Percentiles rank a stretch among this genome's conserved stretches.
Evolutionary conservation across 2,888 invertebrate genomes (phyloP).

Genomic region (Drosophila parthenogenetica): DNA sequence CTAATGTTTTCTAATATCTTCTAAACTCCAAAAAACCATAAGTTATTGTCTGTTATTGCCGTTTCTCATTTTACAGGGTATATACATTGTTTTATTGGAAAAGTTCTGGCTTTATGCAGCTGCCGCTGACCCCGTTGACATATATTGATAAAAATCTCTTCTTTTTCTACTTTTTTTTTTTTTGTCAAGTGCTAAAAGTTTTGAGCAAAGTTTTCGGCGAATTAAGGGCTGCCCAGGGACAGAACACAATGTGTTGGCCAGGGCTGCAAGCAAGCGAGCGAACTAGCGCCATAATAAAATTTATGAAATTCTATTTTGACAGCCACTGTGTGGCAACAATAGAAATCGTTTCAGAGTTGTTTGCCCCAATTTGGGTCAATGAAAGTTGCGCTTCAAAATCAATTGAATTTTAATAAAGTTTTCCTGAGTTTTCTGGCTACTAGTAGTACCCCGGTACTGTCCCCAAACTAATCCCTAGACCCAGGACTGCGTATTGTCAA

Average conservation of each 20-base stretch:
- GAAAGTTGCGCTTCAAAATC: constrained; percentile 72
- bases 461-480: background rate
- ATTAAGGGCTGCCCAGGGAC: constrained; percentile 34
- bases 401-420: constrained; percentile 76
- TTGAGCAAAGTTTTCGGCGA: constrained; percentile 58
- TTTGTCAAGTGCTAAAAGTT: constrained; percentile 62
- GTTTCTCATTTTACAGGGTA: constrained; percentile 7
- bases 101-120: constrained; percentile 42
- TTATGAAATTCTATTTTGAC: constrained; percentile 73
- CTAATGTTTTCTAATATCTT: too few relatives aligned
- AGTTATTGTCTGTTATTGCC: background rate
- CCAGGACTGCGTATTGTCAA: constrained; percentile 39
- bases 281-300: constrained; percentile 61
- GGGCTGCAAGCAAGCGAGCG: background rate
- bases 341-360: constrained; percentile 61
- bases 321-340: constrained; percentile 44
- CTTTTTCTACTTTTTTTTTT: constrained; percentile 1
- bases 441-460: background rate
- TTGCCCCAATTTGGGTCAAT: constrained; percentile 76
- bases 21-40: background rate
- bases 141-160: constrained; percentile 56
- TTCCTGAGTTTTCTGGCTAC: constrained; percentile 18
- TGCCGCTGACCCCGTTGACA: constrained; percentile 45
- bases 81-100: constrained; percentile 53
- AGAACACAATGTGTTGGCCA: constrained; percentile 9